These are phyloP conservation scores for Galagoides demidoff DNA, from an alignment of 2,797 vertebrate genomes.

Conservation along the genomic window DNA sequence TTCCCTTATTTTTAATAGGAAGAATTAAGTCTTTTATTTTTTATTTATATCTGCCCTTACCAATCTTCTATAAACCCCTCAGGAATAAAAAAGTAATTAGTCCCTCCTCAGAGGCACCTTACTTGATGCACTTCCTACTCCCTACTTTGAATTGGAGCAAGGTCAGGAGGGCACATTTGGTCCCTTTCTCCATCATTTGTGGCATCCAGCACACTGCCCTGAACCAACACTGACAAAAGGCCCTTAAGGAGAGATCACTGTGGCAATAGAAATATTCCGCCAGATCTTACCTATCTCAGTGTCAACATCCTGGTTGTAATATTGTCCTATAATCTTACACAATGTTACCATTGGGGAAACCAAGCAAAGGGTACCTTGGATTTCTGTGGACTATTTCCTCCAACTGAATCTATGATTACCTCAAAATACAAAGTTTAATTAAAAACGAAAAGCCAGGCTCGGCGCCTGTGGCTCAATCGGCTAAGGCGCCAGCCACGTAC, in stretches of 20 bases:
- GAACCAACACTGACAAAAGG: background rate
- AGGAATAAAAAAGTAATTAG: background rate
- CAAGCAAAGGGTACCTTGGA: background rate
- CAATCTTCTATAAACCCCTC: background rate
- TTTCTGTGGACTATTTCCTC: background rate
- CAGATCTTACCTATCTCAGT: background rate
- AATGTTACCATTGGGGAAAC: background rate
- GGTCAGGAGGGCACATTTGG: background rate
- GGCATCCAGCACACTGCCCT: background rate
- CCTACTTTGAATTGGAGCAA: background rate
- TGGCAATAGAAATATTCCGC: background rate
- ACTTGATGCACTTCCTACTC: background rate
- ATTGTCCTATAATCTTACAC: background rate
- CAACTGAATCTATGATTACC: background rate
- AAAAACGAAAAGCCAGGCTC: background rate
- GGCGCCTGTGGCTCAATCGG: too few species aligned
- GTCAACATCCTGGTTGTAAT: background rate
- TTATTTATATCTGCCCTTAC: background rate
- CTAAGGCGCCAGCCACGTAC: too few species aligned
- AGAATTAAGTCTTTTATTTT: conserved; percentile 13
- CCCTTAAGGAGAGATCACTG: background rate
- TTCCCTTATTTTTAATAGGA: background rate
- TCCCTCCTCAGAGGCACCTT: background rate
- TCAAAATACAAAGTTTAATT: background rate
- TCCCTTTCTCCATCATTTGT: background rate